phyloP scores from a whole-genome alignment of 2,797 vertebrate genomes.

The Pseudocheirus occidentalis region DNA sequence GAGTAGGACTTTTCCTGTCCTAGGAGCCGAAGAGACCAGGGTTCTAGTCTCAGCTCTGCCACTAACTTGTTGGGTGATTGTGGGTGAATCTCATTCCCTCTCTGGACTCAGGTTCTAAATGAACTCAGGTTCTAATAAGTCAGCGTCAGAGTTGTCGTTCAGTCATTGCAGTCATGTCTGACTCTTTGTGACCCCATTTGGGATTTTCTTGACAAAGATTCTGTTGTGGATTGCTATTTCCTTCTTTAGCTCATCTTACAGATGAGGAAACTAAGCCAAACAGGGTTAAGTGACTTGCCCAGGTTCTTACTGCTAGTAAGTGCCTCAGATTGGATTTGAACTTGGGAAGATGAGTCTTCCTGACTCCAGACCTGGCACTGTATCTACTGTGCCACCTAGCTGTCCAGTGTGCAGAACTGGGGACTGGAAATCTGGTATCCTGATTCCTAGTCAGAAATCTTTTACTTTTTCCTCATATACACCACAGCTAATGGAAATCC shows the following conservation, averaged over 20 bases:
- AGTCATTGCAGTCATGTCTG: not conserved
- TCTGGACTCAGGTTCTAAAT: not conserved
- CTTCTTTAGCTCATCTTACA: not conserved
- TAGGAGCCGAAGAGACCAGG: fast-evolving
- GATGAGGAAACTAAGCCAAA: not conserved
- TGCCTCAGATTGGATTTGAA: not conserved
- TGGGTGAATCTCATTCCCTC: not conserved
- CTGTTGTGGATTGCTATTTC: not conserved
- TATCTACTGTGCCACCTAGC: not conserved
- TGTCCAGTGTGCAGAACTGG: no score
- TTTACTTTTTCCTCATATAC: not conserved
- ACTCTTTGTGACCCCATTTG: not conserved
- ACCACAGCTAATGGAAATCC: not conserved
- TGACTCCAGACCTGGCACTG: not conserved
- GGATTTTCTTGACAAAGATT: not conserved
- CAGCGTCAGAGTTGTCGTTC: not conserved
- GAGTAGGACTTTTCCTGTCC: not conserved
- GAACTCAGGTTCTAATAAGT: not conserved
- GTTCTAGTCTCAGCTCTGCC: not conserved
- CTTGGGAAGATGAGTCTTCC: not conserved
- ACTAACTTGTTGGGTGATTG: not conserved
- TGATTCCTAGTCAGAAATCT: not conserved
- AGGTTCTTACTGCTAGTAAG: not conserved
- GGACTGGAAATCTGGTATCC: not conserved
- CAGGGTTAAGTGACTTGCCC: not conserved